Evolutionary conservation across 2,888 invertebrate species (phyloP).

Genomic region (Apoda limacodes): DNA sequence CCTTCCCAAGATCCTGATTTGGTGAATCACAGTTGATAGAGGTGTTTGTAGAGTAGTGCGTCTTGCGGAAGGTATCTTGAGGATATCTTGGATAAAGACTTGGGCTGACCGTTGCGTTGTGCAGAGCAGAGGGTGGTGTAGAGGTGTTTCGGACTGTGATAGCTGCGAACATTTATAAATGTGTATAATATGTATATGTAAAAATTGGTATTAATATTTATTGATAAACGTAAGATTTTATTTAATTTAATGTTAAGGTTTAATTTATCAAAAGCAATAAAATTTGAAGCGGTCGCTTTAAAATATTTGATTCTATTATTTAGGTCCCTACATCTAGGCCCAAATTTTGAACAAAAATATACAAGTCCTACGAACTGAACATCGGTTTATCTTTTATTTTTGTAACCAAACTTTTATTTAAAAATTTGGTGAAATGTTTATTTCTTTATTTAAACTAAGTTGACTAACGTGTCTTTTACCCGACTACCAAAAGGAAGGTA

Average conservation of each 20-base stretch:
- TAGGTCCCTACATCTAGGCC: too few species aligned
- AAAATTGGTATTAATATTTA: slow-evolving; percentile 60
- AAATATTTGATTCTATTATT: too few species aligned
- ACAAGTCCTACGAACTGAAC: too few species aligned
- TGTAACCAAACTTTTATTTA: too few species aligned
- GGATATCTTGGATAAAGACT: slow-evolving; percentile 18
- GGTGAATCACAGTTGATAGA: slow-evolving; percentile 68
- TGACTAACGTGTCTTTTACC: too few species aligned
- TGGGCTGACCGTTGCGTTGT: slow-evolving; percentile 13
- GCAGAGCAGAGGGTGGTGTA: slow-evolving; percentile 3
- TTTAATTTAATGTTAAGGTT: slow-evolving; percentile 49
- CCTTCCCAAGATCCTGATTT: slow-evolving; percentile 50
- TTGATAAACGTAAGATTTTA: slow-evolving; percentile 58
- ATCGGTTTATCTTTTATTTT: too few species aligned
- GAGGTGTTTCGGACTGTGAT: slow-evolving; percentile 45
- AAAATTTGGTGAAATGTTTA: too few species aligned
- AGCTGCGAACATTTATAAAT: slow-evolving; percentile 27
- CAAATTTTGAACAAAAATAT: too few species aligned
- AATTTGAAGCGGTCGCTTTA: too few species aligned
- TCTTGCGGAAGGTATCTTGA: slow-evolving; percentile 16
- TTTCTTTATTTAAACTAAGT: too few species aligned
- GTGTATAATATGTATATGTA: slow-evolving; percentile 44
- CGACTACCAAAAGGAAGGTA: too few species aligned
- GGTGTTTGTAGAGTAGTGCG: slow-evolving; percentile 1
- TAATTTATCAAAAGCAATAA: too few species aligned